Percentiles rank a stretch among this genome's conserved stretches.
phyloP scores from a whole-genome alignment of 2,888 invertebrate species.

The Merodon equestris region DNA sequence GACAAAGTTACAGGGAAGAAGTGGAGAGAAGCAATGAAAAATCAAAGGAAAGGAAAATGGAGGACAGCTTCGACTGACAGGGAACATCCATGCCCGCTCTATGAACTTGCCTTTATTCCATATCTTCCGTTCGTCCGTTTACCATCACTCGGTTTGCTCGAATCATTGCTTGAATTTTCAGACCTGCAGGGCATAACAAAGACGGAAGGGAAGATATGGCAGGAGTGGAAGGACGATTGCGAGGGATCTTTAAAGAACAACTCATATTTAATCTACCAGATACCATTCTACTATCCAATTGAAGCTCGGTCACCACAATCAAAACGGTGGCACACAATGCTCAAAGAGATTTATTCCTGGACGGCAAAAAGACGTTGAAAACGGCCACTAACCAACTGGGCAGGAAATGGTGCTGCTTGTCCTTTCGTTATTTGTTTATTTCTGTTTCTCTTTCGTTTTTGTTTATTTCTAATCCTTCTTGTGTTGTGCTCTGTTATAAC shows the following conservation, averaged over 20 bases:
- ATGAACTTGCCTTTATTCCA: constrained; percentile 3
- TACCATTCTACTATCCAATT: background rate
- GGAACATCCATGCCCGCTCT: constrained; percentile 34
- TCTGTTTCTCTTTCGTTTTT: constrained; percentile 13
- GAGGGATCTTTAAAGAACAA: constrained; percentile 40
- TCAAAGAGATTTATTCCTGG: constrained; percentile 60
- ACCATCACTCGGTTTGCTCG: too few species aligned
- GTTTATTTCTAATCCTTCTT: constrained; percentile 24
- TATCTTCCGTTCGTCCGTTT: too few species aligned
- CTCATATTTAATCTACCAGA: constrained; percentile 57
- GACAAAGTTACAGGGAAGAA: background rate
- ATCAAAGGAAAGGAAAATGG: constrained; percentile 7
- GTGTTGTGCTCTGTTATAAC: constrained; percentile 9
- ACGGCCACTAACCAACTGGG: constrained; percentile 41
- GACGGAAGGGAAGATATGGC: constrained; percentile 7
- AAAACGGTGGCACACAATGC: constrained; percentile 36
- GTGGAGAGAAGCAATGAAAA: constrained; percentile 10
- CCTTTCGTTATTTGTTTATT: constrained; percentile 31
- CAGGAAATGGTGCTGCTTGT: constrained; percentile 12
- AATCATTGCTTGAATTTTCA: constrained; percentile 20
- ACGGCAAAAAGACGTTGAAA: constrained; percentile 48
- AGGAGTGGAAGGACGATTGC: too few species aligned
- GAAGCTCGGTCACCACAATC: background rate
- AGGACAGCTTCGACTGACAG: constrained; percentile 38
- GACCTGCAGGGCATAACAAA: constrained; percentile 4